phyloP scores from a whole-genome alignment of 2,797 vertebrate species.

The Melanotaenia boesemani region DNA sequence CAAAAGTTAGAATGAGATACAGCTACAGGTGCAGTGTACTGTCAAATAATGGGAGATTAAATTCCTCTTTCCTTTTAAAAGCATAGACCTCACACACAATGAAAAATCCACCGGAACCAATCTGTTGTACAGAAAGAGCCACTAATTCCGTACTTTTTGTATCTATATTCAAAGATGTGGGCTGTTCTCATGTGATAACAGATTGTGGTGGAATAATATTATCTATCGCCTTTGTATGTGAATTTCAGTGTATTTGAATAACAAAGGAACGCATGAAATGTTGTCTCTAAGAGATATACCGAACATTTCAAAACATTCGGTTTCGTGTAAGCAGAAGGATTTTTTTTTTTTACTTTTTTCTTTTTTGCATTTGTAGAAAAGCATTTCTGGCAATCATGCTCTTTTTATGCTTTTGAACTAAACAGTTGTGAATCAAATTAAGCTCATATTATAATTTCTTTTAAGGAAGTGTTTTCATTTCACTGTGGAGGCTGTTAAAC shows the following conservation, averaged over 20 bases:
- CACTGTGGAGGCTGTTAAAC: constrained; percentile 29
- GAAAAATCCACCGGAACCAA: constrained; percentile 58
- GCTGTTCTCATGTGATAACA: constrained; percentile 76
- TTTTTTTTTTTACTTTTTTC: constrained; percentile 33
- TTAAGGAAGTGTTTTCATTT: constrained; percentile 39
- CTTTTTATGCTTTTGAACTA: constrained; percentile 42
- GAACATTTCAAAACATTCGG: constrained; percentile 47
- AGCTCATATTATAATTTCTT: constrained; percentile 48
- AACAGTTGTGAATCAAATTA: constrained; percentile 62
- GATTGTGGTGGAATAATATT: constrained; percentile 62
- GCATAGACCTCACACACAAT: constrained; percentile 46
- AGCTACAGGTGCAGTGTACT: constrained; percentile 45
- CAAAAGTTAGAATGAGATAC: neutral
- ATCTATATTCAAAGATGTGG: constrained; percentile 66
- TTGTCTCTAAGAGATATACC: constrained; percentile 45
- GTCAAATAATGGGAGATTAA: constrained; percentile 48
- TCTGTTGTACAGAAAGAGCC: constrained; percentile 52
- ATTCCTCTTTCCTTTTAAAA: constrained; percentile 46
- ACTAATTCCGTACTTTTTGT: constrained; percentile 63
- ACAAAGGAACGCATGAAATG: constrained; percentile 56
- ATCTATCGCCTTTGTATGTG: constrained; percentile 53
- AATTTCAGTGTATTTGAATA: constrained; percentile 67
- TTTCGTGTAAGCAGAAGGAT: constrained; percentile 37
- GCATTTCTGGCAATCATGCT: constrained; percentile 31
- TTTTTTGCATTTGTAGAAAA: constrained; percentile 41